Percentiles rank a stretch among this genome's conserved stretches.
Evolutionary conservation across 1,140 invertebrate species (phyloP).

Genomic region (Lasioglossum baleicum): DNA sequence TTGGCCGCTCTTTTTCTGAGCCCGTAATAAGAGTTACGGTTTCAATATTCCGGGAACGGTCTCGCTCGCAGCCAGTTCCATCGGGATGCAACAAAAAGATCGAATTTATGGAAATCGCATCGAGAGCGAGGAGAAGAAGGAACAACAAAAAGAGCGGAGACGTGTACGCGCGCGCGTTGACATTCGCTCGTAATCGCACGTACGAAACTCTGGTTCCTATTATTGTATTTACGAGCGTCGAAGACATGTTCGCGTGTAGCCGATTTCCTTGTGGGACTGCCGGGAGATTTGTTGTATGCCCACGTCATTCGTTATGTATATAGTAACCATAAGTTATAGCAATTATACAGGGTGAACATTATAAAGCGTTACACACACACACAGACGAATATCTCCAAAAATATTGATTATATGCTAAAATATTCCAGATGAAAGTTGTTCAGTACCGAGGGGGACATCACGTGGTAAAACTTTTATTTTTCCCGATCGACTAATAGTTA

Average conservation of each 20-base stretch:
- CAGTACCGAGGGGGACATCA: too few relatives aligned
- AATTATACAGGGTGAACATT: too few relatives aligned
- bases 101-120: slow-evolving; percentile 63
- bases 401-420: too few relatives aligned
- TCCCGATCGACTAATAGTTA: too few relatives aligned
- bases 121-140: slow-evolving; percentile 3
- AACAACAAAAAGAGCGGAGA: slow-evolving; percentile 31
- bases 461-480: too few relatives aligned
- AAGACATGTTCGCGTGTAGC: not conserved
- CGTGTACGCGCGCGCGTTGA: too few relatives aligned
- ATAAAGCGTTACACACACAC: too few relatives aligned
- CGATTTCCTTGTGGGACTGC: not conserved
- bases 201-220: slow-evolving; percentile 16
- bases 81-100: slow-evolving; percentile 35
- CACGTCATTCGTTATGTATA: too few relatives aligned
- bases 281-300: too few relatives aligned
- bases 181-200: slow-evolving; percentile 38
- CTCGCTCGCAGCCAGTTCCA: slow-evolving; percentile 11
- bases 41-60: slow-evolving; percentile 36
- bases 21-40: slow-evolving; percentile 45
- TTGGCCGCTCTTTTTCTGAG: not conserved
- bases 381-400: too few relatives aligned
- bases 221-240: slow-evolving; percentile 33
- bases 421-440: too few relatives aligned
- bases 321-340: too few relatives aligned